These are phyloP conservation scores for Malaclemys terrapin DNA, from an alignment of 2,113 vertebrate species.

Conservation along the genomic window DNA sequence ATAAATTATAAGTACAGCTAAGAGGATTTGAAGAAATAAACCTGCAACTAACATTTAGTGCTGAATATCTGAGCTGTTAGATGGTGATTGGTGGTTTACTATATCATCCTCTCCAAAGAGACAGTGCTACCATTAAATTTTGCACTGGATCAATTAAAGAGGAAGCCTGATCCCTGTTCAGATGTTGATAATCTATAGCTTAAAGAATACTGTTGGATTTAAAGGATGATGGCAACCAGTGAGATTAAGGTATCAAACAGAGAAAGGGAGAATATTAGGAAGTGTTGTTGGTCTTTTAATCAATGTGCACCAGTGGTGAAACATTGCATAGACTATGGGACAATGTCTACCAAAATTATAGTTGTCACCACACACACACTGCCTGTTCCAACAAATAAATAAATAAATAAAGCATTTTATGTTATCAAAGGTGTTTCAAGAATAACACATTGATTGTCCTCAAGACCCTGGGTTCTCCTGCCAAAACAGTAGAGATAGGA, in stretches of 20 bases:
- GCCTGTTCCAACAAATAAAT: not conserved
- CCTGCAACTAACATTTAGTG: not conserved
- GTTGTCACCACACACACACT: not conserved
- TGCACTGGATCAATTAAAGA: conserved; percentile 4
- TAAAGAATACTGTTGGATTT: not conserved
- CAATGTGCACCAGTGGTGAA: rapidly evolving
- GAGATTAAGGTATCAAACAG: not conserved
- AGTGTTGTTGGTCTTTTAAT: not conserved
- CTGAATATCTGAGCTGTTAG: not conserved
- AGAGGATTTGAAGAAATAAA: not conserved
- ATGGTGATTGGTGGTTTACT: not conserved
- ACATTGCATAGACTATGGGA: not conserved
- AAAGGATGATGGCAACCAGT: not conserved
- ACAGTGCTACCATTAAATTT: not conserved
- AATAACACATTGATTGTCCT: not conserved
- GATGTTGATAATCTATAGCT: not conserved
- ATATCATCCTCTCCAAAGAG: not conserved
- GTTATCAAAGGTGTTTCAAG: not conserved
- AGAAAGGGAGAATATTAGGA: not conserved
- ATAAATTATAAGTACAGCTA: not conserved
- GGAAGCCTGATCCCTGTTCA: not conserved
- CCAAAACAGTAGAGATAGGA: not conserved
- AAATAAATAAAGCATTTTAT: not conserved
- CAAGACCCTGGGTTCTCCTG: not conserved
- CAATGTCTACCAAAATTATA: not conserved